Base-by-base conservation (phyloP, 2,888 invertebrate species). In the Zele albiditarsus region DNA sequence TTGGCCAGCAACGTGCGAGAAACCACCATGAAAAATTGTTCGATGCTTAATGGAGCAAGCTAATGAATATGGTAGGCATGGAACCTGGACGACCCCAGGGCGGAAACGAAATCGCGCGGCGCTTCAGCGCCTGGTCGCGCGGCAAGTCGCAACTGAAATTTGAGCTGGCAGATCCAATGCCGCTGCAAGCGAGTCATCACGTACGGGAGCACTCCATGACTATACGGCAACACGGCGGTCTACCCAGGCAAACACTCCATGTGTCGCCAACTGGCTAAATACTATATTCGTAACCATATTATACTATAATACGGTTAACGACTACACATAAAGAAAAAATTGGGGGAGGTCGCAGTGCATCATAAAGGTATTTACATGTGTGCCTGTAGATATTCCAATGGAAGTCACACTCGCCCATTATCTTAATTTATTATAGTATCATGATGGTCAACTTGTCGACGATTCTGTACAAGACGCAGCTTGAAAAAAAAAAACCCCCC, bases 81-180 rank as follows among this genome's bases (percentile, higher is more conserved):
- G 20, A 68, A 31, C 46, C 49, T 42, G 70, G 38, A 58, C 33
- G 57, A 38, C 33, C 70, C 57, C 12, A 28, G 42, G 23, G 70
- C 57, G 57, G 60, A 70, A 70, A 58, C 70, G 70, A 57, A 70
- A 42, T 60, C 53, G 49, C 31, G 49, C 68, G 53, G 69, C 69
- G 33, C 58, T 69, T 69, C 57, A 69, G 25, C 31, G 33, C 38
- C 58, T 20, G 23, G 46, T 27, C 57, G 12, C 42, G 71, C 71
- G 71, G 71, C 71, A 62, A 62, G 27, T 71, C 2, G 25, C 70
- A 28, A 71, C 79, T 88, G 88, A 88, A 87, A 88, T 84, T 83
- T 78, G 87, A 88, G 84, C 73, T 78, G 83, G 86, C 86, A 85
- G 81, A 84, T 85, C 88, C 84, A 89, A 89, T 88, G 86, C 84